phyloP scores from a whole-genome alignment of 2,797 vertebrate species.

The Macropodus opercularis region DNA sequence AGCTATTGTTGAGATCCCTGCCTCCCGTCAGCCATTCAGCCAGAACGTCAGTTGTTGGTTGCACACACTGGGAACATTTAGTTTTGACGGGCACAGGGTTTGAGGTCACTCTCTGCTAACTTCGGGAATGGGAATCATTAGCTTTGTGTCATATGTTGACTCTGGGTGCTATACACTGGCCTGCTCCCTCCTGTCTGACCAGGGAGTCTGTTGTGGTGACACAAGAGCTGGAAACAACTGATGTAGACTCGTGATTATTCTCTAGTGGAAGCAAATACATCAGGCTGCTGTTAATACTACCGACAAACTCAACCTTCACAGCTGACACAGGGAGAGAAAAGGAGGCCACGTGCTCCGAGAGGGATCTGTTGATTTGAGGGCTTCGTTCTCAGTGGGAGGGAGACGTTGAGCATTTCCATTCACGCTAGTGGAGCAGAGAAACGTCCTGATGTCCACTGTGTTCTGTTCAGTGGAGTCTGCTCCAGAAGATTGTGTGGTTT shows the following conservation, averaged over 20 bases:
- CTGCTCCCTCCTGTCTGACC: not conserved
- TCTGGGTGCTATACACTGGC: not conserved
- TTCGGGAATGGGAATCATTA: slow-evolving; percentile 18
- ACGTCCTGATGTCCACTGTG: no score
- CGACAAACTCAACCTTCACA: slow-evolving; percentile 37
- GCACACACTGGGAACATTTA: no score
- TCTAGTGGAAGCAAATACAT: slow-evolving; percentile 8
- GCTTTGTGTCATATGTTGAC: slow-evolving; percentile 6
- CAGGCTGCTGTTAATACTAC: slow-evolving; percentile 23
- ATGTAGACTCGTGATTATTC: slow-evolving; percentile 3
- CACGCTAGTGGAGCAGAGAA: no score
- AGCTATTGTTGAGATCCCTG: no score
- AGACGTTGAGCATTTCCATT: no score
- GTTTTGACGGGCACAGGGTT: no score
- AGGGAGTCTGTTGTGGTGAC: not conserved
- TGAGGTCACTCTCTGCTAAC: no score
- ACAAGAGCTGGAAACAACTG: slow-evolving; percentile 9
- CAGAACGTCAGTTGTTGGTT: no score
- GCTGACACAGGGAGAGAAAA: slow-evolving; percentile 25
- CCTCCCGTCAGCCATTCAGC: no score
- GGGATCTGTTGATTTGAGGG: not conserved
- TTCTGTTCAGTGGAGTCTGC: no score
- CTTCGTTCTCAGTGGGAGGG: no score
- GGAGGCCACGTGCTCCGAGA: not conserved
- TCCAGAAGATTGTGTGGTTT: no score